phyloP scores from a whole-genome alignment of 2,113 vertebrate genomes.

The Neomonachus schauinslandi region DNA sequence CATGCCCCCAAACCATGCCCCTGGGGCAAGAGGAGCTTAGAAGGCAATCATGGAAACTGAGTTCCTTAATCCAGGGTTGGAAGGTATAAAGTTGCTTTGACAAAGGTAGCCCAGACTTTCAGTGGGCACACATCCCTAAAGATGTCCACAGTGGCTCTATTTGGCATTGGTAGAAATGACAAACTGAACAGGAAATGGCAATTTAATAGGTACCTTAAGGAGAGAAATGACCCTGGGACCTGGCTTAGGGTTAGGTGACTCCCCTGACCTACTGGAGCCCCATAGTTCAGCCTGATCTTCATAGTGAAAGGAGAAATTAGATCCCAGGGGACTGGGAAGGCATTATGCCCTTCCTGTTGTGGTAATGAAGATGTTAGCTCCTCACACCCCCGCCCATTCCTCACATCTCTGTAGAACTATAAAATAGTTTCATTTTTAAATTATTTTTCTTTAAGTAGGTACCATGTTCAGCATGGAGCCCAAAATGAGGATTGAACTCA shows the following conservation, averaged over 20 bases:
- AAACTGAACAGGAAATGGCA: neutral
- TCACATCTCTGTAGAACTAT: neutral
- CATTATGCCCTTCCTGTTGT: neutral
- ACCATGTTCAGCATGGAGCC: neutral
- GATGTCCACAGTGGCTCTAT: neutral
- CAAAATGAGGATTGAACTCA: neutral
- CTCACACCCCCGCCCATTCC: too few species aligned
- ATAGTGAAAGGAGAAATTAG: fast-evolving
- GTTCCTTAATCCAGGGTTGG: too few species aligned
- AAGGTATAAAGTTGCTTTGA: neutral
- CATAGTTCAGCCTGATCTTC: neutral
- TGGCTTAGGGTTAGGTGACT: too few species aligned
- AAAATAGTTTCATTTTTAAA: neutral
- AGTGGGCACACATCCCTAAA: fast-evolving
- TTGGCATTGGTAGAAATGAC: neutral
- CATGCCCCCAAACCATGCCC: fast-evolving
- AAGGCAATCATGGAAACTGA: neutral
- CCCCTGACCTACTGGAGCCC: fast-evolving
- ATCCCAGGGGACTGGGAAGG: too few species aligned
- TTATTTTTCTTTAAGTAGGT: neutral
- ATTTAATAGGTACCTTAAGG: neutral
- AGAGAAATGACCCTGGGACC: neutral
- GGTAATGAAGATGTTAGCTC: neutral
- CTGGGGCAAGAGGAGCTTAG: too few species aligned
- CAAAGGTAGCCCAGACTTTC: too few species aligned